Evolutionary conservation across 2,113 vertebrate species (phyloP).

Genomic region (Siniperca chuatsi): DNA sequence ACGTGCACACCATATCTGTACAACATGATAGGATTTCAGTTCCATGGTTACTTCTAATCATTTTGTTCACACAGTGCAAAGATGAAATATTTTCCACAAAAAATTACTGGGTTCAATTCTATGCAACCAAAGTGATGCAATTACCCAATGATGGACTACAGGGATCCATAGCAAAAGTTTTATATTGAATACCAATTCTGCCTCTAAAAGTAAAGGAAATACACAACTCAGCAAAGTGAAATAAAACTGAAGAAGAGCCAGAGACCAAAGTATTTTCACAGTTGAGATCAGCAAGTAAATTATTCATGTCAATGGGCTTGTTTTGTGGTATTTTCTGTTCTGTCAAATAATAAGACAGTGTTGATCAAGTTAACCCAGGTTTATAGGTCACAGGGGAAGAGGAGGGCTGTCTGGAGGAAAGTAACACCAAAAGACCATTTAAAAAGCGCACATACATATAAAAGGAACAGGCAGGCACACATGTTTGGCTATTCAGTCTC

Average conservation of each 20-base stretch:
- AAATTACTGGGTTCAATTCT: conserved; percentile 14
- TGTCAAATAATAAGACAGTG: conserved; percentile 13
- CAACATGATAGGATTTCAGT: not conserved
- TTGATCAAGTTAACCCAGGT: conserved; percentile 24
- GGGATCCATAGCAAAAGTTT: not conserved
- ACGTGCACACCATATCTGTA: not conserved
- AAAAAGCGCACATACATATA: not conserved
- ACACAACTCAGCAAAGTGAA: conserved; percentile 10
- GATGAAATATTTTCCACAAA: conserved; percentile 6
- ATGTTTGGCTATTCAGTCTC: conserved; percentile 18
- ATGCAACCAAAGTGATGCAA: conserved; percentile 12
- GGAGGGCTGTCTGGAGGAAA: not conserved
- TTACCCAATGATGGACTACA: not conserved
- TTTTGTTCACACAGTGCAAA: not conserved
- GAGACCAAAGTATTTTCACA: not conserved
- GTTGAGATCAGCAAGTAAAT: conserved; percentile 21
- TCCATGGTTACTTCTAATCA: not conserved
- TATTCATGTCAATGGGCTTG: conserved; percentile 47
- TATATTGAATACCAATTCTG: conserved; percentile 4
- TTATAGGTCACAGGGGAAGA: conserved; percentile 28
- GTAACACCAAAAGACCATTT: not conserved
- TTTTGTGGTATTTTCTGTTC: conserved; percentile 16
- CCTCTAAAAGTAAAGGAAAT: not conserved
- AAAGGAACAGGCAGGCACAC: not conserved
- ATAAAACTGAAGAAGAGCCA: not conserved